Conservation (phyloP, 2,113 vertebrate species). For the Pseudorectes ferrugineus region DNA sequence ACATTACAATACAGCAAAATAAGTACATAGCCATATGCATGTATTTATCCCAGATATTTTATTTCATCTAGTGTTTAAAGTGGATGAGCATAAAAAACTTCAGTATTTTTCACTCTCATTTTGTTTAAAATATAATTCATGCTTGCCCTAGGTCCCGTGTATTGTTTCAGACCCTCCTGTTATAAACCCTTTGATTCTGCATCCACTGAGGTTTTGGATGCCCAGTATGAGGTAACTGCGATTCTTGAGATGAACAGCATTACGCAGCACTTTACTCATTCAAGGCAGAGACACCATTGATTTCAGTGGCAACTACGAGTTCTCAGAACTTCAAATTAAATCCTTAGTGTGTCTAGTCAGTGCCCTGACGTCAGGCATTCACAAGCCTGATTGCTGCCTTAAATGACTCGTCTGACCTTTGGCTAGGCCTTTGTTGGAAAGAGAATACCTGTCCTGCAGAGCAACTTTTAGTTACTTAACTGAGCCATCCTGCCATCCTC, state of each 20-base stretch:
- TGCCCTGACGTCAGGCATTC: fast-evolving
- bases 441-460: background rate
- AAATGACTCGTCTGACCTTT: background rate
- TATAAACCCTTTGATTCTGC: background rate
- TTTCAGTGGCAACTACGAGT: background rate
- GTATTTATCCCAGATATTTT: background rate
- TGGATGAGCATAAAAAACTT: background rate
- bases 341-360: background rate
- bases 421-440: background rate
- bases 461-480: background rate
- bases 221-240: background rate
- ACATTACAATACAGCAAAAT: background rate
- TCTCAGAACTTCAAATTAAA: background rate
- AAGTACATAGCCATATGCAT: background rate
- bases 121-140: background rate
- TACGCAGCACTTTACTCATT: background rate
- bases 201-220: background rate
- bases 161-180: background rate
- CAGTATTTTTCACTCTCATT: background rate
- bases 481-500: background rate
- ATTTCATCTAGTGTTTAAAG: background rate
- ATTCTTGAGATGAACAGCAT: background rate
- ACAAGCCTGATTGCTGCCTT: fast-evolving
- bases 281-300: background rate
- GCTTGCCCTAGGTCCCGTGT: background rate